phyloP scores from a whole-genome alignment of 2,797 vertebrate genomes.

The Falco columbarius region DNA sequence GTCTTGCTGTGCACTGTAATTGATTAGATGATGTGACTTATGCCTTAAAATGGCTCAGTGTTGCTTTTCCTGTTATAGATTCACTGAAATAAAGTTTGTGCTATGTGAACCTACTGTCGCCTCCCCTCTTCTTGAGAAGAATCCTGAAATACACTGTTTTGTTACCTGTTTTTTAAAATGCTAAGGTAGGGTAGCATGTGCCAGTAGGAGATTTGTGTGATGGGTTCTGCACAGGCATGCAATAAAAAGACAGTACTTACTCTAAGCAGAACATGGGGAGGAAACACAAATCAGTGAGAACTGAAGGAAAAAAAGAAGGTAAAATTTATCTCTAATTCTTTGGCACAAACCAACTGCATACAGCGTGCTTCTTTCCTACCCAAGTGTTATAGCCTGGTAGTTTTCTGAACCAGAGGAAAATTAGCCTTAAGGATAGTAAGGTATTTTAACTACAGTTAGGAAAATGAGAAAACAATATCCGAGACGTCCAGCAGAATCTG shows the following conservation, averaged over 20 bases:
- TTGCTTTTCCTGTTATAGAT: slow-evolving; percentile 14
- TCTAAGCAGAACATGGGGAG: background rate
- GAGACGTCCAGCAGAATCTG: background rate
- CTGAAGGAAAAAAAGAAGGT: background rate
- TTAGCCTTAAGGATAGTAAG: background rate
- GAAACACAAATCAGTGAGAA: background rate
- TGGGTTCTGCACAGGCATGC: background rate
- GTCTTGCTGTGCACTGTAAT: slow-evolving; percentile 20
- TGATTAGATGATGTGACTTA: slow-evolving; percentile 28
- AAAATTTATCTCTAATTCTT: background rate
- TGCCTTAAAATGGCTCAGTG: background rate
- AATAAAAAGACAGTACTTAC: background rate
- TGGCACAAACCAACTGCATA: background rate
- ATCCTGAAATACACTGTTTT: background rate
- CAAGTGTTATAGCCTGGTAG: background rate
- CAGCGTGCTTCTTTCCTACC: background rate
- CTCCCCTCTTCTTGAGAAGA: background rate
- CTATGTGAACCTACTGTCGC: background rate
- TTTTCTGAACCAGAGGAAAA: background rate
- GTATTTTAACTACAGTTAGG: background rate
- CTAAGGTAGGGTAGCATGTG: too few relatives aligned
- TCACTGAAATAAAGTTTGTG: background rate
- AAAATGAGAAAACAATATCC: background rate
- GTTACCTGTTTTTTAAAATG: background rate
- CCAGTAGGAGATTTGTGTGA: background rate